A percentile compares a stretch with the other conserved stretches of the same genome.
Conservation (phyloP, 2,797 vertebrate species). For the Fratercula arctica region DNA sequence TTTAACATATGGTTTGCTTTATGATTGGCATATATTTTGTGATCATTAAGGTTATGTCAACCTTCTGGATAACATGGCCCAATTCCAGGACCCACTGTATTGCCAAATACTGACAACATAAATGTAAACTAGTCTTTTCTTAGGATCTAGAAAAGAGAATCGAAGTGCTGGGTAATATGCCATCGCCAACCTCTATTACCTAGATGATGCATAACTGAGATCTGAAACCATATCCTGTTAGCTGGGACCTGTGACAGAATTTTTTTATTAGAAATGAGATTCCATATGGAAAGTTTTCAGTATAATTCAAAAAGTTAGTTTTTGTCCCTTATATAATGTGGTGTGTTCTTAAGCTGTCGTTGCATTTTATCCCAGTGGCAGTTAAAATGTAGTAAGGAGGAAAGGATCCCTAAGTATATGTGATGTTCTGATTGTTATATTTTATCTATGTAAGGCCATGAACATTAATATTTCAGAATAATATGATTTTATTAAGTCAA, state of each 20-base stretch:
- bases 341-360: not conserved
- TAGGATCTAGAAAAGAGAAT: not conserved
- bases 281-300: not conserved
- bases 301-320: not conserved
- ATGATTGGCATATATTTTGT: not conserved
- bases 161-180: not conserved
- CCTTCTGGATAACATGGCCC: not conserved
- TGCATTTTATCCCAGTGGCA: not conserved
- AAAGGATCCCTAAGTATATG: not conserved
- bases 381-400: not conserved
- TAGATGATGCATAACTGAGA: not conserved
- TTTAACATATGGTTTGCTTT: not conserved
- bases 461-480: not conserved
- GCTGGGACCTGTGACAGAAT: not conserved
- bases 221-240: not conserved
- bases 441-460: not conserved
- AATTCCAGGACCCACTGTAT: not conserved
- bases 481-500: not conserved
- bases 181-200: not conserved
- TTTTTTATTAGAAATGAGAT: not conserved
- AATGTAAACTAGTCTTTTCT: not conserved
- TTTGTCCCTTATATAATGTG: not conserved
- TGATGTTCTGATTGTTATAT: not conserved
- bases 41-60: not conserved
- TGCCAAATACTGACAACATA: not conserved